Evolutionary conservation across 2,113 vertebrate species (phyloP), one percentile per base, ranked within the genome.

Genomic region (Gymnarchus niloticus): DNA sequence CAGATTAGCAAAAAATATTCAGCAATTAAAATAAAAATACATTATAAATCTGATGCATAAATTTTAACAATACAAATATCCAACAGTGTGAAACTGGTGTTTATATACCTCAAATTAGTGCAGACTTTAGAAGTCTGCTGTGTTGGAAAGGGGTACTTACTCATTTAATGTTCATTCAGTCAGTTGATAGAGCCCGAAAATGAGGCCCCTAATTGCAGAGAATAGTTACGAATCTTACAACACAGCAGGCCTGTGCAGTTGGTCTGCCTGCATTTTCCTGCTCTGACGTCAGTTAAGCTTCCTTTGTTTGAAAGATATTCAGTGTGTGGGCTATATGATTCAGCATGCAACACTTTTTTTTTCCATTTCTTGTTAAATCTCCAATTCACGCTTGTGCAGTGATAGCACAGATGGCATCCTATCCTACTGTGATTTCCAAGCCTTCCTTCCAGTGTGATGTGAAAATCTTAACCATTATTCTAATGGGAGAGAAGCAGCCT

Each of bases 371-470:
- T 51, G 33, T 57, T 44, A 46, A 21, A 83, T 56, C 49, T 41
- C 33, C 82, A 83, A 17, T 10, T 82, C 51, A 54, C 17, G 48
- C 80, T 51, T 82, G 49, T 28, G 80, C 80, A 10, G 17, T 51
- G 3, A 54, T 49, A 28, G 80, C 80, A 37, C 80, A 82, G 80
- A 82, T 82, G 80, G 80, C 80, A 54, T 82, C 80, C 80, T 65
- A 56, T 84, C 83, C 83, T 33, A 46, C 44, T 49, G 59, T 51
- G 59, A 37, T 84, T 84, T 65, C 51, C n/a, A 65, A 73, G 59
- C 57, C 61, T 69, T 37, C 83, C 37, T 33, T 56, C 28, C 21
- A 59, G 46, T 41, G n/a, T 10, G 2, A 52, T 28, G 41, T 83
- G 37, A 59, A 46, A 57, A 83, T 28, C 82, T n/a, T n/a, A 19